Percentiles rank a stretch among this genome's conserved stretches.
Conservation (phyloP, 2,888 invertebrate species). For the Sinohyriopsis cumingii region DNA sequence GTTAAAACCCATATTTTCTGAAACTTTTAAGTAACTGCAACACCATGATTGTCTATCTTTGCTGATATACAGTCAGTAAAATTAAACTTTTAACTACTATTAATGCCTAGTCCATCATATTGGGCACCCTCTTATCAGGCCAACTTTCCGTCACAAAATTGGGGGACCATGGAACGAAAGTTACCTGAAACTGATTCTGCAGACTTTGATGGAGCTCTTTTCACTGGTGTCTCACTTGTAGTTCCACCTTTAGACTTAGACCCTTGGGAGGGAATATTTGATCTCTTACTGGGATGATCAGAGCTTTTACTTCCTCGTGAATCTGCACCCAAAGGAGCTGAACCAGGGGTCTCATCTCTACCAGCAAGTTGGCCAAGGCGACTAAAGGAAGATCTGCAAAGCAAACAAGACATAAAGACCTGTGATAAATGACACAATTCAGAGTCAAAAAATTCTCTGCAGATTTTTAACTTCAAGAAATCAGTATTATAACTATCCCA, state of each 20-base stretch:
- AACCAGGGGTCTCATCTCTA: conserved; percentile 33
- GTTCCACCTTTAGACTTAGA: conserved; percentile 22
- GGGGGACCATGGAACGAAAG: background rate
- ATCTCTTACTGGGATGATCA: conserved; percentile 15
- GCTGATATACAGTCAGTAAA: background rate
- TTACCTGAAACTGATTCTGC: conserved; percentile 35
- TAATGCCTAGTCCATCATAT: too few relatives aligned
- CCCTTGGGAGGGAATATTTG: conserved; percentile 25
- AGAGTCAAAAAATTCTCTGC: background rate
- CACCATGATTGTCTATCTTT: background rate
- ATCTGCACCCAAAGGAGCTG: conserved; percentile 32
- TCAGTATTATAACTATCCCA: background rate
- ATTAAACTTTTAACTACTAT: too few relatives aligned
- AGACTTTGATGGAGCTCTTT: conserved; percentile 28
- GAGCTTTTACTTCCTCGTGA: conserved; percentile 32
- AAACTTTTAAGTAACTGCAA: background rate
- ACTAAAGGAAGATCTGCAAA: conserved; percentile 54
- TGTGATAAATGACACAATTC: background rate
- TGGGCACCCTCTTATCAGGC: too few relatives aligned
- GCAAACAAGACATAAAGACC: background rate
- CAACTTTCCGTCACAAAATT: too few relatives aligned
- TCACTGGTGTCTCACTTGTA: background rate
- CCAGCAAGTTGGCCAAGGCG: conserved; percentile 58
- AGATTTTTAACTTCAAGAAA: background rate
- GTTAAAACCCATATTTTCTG: background rate